Evolutionary conservation across 1,140 invertebrate genomes (phyloP).

Genomic region (Macrocentrus cingulum): DNA sequence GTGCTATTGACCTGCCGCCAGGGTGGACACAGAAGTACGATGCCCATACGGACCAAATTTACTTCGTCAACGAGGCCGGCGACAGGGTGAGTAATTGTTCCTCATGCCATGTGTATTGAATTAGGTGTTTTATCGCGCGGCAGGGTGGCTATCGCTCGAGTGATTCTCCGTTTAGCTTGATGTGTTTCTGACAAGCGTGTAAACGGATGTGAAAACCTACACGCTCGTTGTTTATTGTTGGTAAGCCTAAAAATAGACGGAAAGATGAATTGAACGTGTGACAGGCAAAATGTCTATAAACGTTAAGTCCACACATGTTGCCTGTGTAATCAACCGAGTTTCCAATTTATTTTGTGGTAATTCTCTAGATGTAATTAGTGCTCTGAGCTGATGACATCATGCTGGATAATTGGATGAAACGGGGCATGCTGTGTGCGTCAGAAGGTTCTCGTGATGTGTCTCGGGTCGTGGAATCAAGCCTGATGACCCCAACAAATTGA

Average conservation of each 20-base stretch:
- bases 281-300: constrained; percentile 13
- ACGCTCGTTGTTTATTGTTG: constrained; percentile 17
- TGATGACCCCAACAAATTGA: constrained; percentile 30
- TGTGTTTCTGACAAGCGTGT: not conserved
- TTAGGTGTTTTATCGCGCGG: too few species aligned
- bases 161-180: not conserved
- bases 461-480: constrained; percentile 28
- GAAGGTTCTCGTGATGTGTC: not conserved
- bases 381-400: constrained; percentile 27
- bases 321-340: not conserved
- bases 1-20: constrained; percentile 39
- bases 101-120: not conserved
- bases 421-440: constrained; percentile 18
- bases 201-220: not conserved
- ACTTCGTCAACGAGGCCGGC: constrained; percentile 42
- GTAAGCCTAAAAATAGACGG: constrained; percentile 16
- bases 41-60: constrained; percentile 39
- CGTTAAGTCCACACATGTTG: not conserved
- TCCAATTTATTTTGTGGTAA: constrained; percentile 27
- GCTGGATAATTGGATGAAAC: constrained; percentile 31
- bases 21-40: constrained; percentile 47
- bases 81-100: constrained; percentile 37
- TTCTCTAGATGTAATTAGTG: constrained; percentile 30
- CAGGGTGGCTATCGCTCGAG: too few species aligned
- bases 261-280: constrained; percentile 17